phyloP scores from a whole-genome alignment of 53 echinoderm and acorn worm genomes.

The Henricia sp. region DNA sequence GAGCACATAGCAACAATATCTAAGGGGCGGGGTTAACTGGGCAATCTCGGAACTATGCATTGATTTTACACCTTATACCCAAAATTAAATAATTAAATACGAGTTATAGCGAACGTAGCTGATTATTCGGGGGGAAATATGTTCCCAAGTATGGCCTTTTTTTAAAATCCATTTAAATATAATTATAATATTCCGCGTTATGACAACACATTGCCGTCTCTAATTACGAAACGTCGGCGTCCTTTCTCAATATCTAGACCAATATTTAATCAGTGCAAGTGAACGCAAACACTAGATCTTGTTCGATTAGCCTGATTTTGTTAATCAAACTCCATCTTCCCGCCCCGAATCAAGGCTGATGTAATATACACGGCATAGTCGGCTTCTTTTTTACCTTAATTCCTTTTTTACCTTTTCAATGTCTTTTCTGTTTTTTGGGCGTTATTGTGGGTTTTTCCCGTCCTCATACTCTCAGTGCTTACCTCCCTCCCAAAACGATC shows the following conservation, averaged over 20 bases:
- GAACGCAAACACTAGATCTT: conserved; percentile 5
- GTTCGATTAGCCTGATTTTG: conserved; percentile 23
- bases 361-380: not conserved
- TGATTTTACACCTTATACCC: no score
- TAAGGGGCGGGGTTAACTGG: no score
- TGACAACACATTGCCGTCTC: no score
- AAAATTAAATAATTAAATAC: no score
- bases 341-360: not conserved
- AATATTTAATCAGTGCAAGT: conserved; percentile 1
- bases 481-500: conserved; percentile 1
- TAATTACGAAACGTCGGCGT: no score
- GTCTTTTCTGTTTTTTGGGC: not conserved
- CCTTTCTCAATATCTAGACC: not conserved
- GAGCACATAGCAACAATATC: no score
- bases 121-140: no score
- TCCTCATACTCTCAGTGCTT: not conserved
- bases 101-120: no score
- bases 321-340: not conserved
- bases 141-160: no score
- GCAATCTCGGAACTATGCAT: no score
- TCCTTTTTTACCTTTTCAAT: not conserved
- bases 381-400: conserved; percentile 5
- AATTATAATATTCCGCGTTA: no score
- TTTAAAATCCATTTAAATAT: no score
- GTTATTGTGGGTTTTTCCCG: conserved; percentile 4